Evolutionary conservation across 2,888 invertebrate species (phyloP).

Genomic region (Invenusta paracnida): DNA sequence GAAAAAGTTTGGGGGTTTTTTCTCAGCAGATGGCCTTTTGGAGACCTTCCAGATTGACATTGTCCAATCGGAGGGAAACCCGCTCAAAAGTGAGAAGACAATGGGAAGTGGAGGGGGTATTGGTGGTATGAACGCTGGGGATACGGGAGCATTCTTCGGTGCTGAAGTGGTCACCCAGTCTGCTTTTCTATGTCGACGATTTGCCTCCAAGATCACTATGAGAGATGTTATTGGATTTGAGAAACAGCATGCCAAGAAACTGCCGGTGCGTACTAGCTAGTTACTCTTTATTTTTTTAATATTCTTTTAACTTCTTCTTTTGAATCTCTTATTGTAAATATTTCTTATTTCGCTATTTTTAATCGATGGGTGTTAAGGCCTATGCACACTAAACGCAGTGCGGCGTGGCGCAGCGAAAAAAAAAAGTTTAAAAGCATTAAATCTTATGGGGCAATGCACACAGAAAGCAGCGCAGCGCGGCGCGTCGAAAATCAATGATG

Average conservation of each 20-base stretch:
- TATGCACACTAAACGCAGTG: too few relatives aligned
- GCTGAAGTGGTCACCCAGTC: slow-evolving; percentile 55
- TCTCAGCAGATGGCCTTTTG: slow-evolving; percentile 67
- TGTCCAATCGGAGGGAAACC: slow-evolving; percentile 71
- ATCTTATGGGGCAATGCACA: too few relatives aligned
- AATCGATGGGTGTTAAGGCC: too few relatives aligned
- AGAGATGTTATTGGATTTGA: slow-evolving; percentile 80
- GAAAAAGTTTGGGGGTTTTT: slow-evolving; percentile 79
- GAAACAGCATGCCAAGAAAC: slow-evolving; percentile 44
- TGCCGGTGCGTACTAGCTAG: neutral
- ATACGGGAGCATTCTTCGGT: neutral
- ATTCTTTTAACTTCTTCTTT: too few relatives aligned
- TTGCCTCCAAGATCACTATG: slow-evolving; percentile 80
- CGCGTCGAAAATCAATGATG: too few relatives aligned
- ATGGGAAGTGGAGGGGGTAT: neutral
- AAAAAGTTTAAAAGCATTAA: too few relatives aligned
- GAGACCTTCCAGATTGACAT: slow-evolving; percentile 86
- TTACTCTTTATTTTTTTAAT: too few relatives aligned
- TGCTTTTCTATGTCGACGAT: slow-evolving; percentile 84
- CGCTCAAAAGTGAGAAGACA: slow-evolving; percentile 16
- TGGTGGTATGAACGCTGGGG: neutral
- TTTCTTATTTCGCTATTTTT: too few relatives aligned
- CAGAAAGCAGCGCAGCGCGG: too few relatives aligned
- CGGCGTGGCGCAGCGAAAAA: too few relatives aligned
- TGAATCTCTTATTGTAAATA: too few relatives aligned